Percentiles rank a stretch among this genome's conserved stretches.
Conservation (phyloP, 92 coral and sea anemone species). For the Plumapathes pennacea region DNA sequence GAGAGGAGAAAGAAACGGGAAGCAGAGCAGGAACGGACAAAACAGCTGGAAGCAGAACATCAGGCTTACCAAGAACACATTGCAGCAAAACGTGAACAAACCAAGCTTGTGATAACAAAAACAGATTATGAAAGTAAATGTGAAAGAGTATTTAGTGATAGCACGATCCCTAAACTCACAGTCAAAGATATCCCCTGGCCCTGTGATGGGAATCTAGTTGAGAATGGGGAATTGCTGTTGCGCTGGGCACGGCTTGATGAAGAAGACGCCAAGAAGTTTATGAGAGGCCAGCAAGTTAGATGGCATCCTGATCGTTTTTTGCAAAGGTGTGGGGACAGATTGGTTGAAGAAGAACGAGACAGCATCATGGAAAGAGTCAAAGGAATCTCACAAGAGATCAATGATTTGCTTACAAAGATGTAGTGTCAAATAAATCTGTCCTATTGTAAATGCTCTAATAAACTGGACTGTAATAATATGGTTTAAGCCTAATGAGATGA, state of each 20-base stretch:
- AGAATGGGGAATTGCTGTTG: constrained; percentile 50
- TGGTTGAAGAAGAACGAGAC: constrained; percentile 55
- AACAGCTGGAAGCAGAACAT: constrained; percentile 67
- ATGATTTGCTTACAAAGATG: constrained; percentile 47
- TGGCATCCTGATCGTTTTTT: constrained; percentile 98
- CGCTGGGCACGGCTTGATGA: constrained; percentile 53
- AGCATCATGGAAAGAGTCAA: constrained; percentile 70
- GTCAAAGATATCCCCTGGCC: constrained; percentile 89
- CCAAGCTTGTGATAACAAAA: constrained; percentile 19
- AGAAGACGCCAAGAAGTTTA: constrained; percentile 53
- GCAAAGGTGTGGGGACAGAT: constrained; percentile 75
- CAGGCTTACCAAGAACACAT: constrained; percentile 55
- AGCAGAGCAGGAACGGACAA: constrained; percentile 53
- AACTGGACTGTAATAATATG: too few species aligned
- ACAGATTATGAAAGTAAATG: constrained; percentile 67
- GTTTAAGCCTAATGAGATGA: background rate
- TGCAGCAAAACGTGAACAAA: constrained; percentile 29
- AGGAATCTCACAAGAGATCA: constrained; percentile 80
- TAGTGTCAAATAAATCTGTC: too few species aligned
- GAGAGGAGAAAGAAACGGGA: constrained; percentile 1
- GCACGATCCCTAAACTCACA: constrained; percentile 7
- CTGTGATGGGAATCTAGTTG: constrained; percentile 49
- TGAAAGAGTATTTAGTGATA: constrained; percentile 38
- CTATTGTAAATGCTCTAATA: too few species aligned
- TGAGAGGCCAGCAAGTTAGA: constrained; percentile 80